Conservation (phyloP, 2,888 invertebrate genomes). For the Steinernema hermaphroditum region DNA sequence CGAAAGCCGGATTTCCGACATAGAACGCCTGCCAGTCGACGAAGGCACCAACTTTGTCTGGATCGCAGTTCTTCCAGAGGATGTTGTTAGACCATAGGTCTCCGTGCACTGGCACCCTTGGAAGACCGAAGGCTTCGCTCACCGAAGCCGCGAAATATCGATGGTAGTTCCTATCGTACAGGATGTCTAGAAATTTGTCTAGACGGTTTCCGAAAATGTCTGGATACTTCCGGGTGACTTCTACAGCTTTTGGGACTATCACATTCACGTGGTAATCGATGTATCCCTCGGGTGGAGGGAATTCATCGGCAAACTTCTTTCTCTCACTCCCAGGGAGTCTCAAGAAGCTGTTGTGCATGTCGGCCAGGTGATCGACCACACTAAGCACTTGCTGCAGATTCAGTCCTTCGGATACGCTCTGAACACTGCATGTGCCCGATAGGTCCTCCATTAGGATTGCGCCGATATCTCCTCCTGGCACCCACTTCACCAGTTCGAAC, state of each 20-base stretch:
- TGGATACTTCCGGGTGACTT: background rate
- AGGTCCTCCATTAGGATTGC: slow-evolving; percentile 16
- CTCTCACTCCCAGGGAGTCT: background rate
- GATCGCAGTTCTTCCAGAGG: background rate
- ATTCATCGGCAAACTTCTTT: background rate
- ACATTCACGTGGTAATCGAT: background rate
- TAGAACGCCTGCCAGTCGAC: slow-evolving; percentile 14
- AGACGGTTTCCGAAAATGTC: background rate
- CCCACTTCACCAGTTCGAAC: background rate
- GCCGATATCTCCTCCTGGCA: background rate
- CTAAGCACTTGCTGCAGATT: background rate
- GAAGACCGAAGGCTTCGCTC: background rate
- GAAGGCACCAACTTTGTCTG: background rate
- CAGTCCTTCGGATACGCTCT: background rate
- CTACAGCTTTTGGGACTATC: background rate
- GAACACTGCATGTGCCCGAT: background rate
- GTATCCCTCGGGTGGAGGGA: background rate
- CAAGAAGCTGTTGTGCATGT: background rate
- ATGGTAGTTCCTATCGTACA: background rate
- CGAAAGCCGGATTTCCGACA: background rate
- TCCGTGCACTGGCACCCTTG: background rate
- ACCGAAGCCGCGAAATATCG: background rate
- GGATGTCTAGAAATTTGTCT: background rate
- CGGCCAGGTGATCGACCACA: background rate
- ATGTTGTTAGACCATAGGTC: slow-evolving; percentile 15